A percentile compares a stretch with the other conserved stretches of the same genome.
Evolutionary conservation across 2,113 vertebrate genomes (phyloP).

Genomic region (Xiphias gladius): DNA sequence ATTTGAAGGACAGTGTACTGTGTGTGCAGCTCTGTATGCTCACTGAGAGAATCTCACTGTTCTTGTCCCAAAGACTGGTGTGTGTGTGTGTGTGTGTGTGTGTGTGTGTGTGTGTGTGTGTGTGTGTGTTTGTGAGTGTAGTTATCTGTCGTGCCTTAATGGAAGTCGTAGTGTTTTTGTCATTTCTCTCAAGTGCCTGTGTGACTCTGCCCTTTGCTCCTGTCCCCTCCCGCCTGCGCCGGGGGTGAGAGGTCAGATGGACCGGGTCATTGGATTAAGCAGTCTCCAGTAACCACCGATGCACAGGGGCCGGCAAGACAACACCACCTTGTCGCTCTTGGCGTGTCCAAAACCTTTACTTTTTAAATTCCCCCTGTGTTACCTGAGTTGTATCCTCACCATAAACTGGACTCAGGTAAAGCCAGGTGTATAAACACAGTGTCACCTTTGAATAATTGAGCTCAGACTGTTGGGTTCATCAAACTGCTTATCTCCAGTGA

Average conservation of each 20-base stretch:
- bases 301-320: neutral
- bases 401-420: conserved; percentile 42
- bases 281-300: neutral
- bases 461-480: conserved; percentile 47
- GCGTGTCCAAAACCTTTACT: neutral
- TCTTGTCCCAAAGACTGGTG: conserved; percentile 51
- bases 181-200: conserved; percentile 80
- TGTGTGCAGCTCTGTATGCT: conserved; percentile 8
- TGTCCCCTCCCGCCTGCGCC: conserved; percentile 6
- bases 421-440: conserved; percentile 7
- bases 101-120: conserved; percentile 43
- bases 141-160: conserved; percentile 78
- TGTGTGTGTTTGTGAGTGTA: conserved; percentile 51
- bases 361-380: neutral
- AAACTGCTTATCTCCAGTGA: conserved; percentile 39
- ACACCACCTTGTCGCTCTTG: neutral
- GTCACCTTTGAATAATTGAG: conserved; percentile 10
- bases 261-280: conserved; percentile 17
- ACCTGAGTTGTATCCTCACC: conserved; percentile 26
- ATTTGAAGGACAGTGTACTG: neutral
- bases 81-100: neutral
- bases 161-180: conserved; percentile 55
- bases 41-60: conserved; percentile 16
- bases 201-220: conserved; percentile 35
- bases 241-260: conserved; percentile 21